phyloP scores from a whole-genome alignment of 2,888 invertebrate genomes.

The Rhamnusium bicolor region DNA sequence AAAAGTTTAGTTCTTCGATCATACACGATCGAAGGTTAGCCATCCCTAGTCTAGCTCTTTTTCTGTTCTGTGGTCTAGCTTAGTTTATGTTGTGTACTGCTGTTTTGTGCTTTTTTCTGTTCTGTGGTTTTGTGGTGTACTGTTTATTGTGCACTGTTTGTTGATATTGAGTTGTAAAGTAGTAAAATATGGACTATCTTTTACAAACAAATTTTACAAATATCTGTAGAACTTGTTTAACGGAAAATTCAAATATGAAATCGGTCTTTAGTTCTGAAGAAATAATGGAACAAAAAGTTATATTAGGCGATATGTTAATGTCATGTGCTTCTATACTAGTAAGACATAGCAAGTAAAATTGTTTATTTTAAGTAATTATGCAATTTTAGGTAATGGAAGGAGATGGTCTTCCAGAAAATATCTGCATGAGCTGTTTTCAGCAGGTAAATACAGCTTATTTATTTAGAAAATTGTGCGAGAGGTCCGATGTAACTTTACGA shows the following conservation, averaged over 20 bases:
- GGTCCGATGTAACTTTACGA: conserved; percentile 60
- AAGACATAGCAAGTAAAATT: conserved; percentile 23
- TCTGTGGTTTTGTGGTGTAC: neutral
- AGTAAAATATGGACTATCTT: conserved; percentile 7
- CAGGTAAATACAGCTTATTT: conserved; percentile 59
- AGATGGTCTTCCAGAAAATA: conserved; percentile 64
- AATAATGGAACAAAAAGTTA: conserved; percentile 50
- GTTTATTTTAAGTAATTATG: neutral
- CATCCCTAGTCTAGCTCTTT: too few relatives aligned
- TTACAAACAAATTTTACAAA: conserved; percentile 33
- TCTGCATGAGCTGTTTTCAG: conserved; percentile 62
- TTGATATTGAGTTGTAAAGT: neutral
- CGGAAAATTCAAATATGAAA: conserved; percentile 50
- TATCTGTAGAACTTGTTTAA: conserved; percentile 58
- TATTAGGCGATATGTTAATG: conserved; percentile 57
- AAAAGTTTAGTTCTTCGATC: too few relatives aligned
- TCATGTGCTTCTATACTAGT: conserved; percentile 59
- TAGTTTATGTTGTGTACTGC: too few relatives aligned
- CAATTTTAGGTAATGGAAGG: conserved; percentile 57
- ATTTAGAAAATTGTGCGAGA: conserved; percentile 63
- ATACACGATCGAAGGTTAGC: too few relatives aligned
- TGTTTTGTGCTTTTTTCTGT: too few relatives aligned
- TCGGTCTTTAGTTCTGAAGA: conserved; percentile 52
- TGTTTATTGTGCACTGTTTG: neutral
- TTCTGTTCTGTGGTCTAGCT: too few relatives aligned